phyloP scores from a whole-genome alignment of 2,888 invertebrate species.

The Myopa testacea region DNA sequence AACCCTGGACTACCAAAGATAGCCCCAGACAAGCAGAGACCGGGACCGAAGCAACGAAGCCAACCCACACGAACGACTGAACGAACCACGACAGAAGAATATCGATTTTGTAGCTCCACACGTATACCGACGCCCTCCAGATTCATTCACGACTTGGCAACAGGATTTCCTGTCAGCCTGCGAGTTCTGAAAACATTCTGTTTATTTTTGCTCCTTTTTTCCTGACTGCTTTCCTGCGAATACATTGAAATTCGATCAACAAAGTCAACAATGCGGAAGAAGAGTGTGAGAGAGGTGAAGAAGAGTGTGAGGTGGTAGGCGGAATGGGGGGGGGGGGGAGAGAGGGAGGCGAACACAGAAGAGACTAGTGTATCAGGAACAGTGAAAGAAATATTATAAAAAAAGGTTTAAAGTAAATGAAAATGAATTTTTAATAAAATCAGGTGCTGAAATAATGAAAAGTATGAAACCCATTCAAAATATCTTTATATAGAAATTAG shows the following conservation, averaged over 20 bases:
- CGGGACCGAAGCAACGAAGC: not conserved
- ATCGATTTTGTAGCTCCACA: conserved; percentile 12
- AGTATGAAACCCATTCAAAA: not conserved
- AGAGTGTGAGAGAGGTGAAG: not conserved
- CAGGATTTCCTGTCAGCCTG: conserved; percentile 37
- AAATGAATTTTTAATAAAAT: not conserved
- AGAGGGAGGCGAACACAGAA: not conserved
- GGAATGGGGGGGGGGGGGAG: not conserved
- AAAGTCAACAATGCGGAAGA: not conserved
- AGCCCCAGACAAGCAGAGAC: not conserved
- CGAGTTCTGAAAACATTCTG: conserved; percentile 10
- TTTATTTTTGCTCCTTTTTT: conserved; percentile 11
- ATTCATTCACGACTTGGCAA: conserved; percentile 32
- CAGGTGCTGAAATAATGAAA: not conserved
- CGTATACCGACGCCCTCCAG: not conserved
- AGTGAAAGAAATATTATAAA: not conserved
- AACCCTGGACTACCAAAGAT: not conserved
- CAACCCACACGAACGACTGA: not conserved
- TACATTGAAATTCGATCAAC: conserved; percentile 35
- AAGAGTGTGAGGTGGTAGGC: not conserved
- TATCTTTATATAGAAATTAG: too few relatives aligned
- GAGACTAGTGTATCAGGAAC: not conserved
- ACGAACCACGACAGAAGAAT: not conserved
- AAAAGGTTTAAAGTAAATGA: not conserved
- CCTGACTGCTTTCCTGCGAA: not conserved